Percentiles rank a stretch among this genome's conserved stretches.
Evolutionary conservation across 2,113 vertebrate genomes (phyloP).

Genomic region (Pygoscelis antarcticus): DNA sequence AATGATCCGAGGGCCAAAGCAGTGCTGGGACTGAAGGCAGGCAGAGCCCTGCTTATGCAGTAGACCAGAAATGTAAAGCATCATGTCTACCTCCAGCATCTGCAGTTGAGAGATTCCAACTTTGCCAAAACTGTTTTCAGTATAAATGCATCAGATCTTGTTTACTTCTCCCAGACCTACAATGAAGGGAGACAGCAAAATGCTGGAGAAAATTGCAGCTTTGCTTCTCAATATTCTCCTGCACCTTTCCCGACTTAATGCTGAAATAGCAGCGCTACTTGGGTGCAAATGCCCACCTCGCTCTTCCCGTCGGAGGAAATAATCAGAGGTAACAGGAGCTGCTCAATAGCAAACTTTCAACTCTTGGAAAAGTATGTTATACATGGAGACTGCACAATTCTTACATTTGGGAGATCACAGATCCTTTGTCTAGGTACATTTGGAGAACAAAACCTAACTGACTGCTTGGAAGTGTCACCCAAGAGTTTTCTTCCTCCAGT

Average conservation of each 20-base stretch:
- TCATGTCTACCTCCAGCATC: not conserved
- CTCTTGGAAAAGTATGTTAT: not conserved
- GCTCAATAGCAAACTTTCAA: not conserved
- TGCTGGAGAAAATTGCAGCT: not conserved
- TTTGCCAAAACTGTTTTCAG: slow-evolving; percentile 1
- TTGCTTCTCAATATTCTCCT: not conserved
- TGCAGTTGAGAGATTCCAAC: not conserved
- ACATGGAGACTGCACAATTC: not conserved
- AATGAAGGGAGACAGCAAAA: not conserved
- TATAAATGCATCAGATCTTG: not conserved
- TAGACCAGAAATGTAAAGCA: slow-evolving; percentile 8
- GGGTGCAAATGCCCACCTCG: rapidly evolving
- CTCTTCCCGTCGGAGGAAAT: not conserved
- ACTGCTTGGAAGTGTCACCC: not conserved
- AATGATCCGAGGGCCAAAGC: not conserved
- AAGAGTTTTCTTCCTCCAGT: not conserved
- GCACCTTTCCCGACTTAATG: rapidly evolving
- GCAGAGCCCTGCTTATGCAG: not conserved
- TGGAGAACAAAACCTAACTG: not conserved
- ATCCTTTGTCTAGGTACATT: not conserved
- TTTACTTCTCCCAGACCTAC: not conserved
- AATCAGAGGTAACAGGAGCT: not conserved
- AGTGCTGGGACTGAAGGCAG: not conserved
- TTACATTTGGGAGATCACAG: not conserved
- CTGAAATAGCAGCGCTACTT: not conserved